phyloP scores from a whole-genome alignment of 2,888 invertebrate species.

The Meta bourneti region DNA sequence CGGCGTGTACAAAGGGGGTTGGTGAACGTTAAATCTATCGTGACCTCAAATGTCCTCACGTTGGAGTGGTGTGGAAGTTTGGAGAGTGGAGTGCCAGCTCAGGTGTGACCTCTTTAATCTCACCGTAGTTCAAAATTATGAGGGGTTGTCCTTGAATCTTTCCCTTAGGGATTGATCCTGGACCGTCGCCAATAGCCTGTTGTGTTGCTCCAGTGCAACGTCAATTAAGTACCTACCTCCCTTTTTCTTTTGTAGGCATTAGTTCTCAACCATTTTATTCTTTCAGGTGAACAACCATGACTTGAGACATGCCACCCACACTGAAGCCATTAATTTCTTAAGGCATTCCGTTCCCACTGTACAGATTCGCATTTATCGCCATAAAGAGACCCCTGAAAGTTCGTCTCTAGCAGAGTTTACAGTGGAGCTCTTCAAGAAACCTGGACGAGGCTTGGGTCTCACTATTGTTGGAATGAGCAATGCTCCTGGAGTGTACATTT shows the following conservation, averaged over 20 bases:
- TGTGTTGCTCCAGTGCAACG: too few species aligned
- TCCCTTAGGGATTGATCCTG: too few species aligned
- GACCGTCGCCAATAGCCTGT: too few species aligned
- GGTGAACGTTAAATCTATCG: too few species aligned
- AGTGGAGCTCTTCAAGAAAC: slow-evolving; percentile 91
- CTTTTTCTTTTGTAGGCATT: background rate
- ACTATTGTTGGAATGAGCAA: slow-evolving; percentile 90
- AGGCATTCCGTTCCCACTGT: slow-evolving; percentile 89
- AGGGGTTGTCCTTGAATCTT: too few species aligned
- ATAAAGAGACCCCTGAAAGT: slow-evolving; percentile 79
- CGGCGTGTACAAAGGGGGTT: too few species aligned
- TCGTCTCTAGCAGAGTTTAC: slow-evolving; percentile 87
- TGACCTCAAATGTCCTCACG: too few species aligned
- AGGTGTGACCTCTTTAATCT: too few species aligned
- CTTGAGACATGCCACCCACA: slow-evolving; percentile 76
- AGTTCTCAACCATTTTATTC: background rate
- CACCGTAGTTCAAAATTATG: too few species aligned
- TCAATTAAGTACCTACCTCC: too few species aligned
- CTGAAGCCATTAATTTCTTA: slow-evolving; percentile 89
- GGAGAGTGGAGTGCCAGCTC: too few species aligned
- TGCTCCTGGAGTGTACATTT: slow-evolving; percentile 90
- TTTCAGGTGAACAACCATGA: slow-evolving; percentile 77
- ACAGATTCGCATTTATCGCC: slow-evolving; percentile 89
- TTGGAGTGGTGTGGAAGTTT: too few species aligned
- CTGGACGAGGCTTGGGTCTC: slow-evolving; percentile 90